These are phyloP conservation scores for Bimastos eiseni DNA, from an alignment of 2,888 invertebrate species.

Conservation along the genomic window DNA sequence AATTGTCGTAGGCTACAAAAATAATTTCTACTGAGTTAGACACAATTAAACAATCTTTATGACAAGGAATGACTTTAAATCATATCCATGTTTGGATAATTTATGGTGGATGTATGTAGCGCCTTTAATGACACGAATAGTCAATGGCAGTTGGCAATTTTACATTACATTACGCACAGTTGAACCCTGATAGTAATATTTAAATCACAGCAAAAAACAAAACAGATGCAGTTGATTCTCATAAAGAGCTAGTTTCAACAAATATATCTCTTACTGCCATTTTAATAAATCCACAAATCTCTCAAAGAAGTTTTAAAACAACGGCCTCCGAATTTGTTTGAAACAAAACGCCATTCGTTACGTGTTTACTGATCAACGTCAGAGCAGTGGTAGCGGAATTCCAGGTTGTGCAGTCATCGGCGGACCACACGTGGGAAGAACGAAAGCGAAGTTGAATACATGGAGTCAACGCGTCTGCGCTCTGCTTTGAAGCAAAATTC, in stretches of 20 bases:
- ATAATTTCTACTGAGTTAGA: background rate
- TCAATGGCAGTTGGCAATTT: no score
- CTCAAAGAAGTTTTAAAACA: background rate
- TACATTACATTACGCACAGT: background rate
- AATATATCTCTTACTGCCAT: background rate
- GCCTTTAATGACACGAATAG: no score
- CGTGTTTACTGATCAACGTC: background rate
- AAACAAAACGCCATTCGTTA: background rate
- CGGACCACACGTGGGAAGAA: background rate
- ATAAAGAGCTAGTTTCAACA: background rate
- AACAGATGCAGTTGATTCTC: background rate
- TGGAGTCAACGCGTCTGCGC: background rate
- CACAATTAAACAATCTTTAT: background rate
- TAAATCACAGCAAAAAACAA: background rate
- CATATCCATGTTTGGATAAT: background rate
- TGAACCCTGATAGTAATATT: no score
- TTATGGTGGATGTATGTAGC: no score
- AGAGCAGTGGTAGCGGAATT: background rate
- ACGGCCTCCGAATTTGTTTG: background rate
- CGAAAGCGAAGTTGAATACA: background rate
- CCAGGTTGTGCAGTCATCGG: background rate
- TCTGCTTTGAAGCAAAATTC: background rate
- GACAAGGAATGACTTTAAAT: background rate
- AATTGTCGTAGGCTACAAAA: slow-evolving; percentile 52
- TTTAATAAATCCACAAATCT: background rate